Conservation (phyloP, 2,888 invertebrate species). For the Limnephilus lunatus region DNA sequence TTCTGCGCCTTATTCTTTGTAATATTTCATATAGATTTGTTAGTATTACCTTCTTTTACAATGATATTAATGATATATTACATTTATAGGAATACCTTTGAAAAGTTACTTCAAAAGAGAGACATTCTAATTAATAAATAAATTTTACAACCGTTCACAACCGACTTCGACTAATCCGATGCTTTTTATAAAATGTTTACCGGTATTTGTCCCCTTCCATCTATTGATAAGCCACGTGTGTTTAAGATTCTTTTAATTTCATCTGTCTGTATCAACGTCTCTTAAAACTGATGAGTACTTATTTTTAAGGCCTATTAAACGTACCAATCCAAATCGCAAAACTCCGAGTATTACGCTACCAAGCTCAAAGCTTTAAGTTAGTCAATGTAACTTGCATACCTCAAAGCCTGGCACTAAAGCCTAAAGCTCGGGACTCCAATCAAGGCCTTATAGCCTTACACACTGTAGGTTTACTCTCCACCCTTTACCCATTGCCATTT, state of each 20-base stretch:
- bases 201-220: too few relatives aligned
- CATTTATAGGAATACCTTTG: too few relatives aligned
- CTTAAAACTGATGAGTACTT: not conserved
- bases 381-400: not conserved
- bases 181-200: not conserved
- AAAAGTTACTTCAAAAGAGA: too few relatives aligned
- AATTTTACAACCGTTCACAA: not conserved
- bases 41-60: too few relatives aligned
- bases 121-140: too few relatives aligned
- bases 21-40: too few relatives aligned
- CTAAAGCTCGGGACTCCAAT: not conserved
- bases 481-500: too few relatives aligned
- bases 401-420: not conserved
- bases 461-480: not conserved
- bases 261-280: not conserved
- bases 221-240: too few relatives aligned
- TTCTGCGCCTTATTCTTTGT: too few relatives aligned
- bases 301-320: not conserved
- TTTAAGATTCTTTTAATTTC: not conserved
- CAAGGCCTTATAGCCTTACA: not conserved
- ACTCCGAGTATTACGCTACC: not conserved
- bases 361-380: not conserved
- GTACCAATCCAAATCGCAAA: not conserved
- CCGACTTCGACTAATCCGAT: not conserved
- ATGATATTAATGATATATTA: too few relatives aligned